Evolutionary conservation across 2,797 vertebrate genomes (phyloP).

Genomic region (Cichlasoma orientale): DNA sequence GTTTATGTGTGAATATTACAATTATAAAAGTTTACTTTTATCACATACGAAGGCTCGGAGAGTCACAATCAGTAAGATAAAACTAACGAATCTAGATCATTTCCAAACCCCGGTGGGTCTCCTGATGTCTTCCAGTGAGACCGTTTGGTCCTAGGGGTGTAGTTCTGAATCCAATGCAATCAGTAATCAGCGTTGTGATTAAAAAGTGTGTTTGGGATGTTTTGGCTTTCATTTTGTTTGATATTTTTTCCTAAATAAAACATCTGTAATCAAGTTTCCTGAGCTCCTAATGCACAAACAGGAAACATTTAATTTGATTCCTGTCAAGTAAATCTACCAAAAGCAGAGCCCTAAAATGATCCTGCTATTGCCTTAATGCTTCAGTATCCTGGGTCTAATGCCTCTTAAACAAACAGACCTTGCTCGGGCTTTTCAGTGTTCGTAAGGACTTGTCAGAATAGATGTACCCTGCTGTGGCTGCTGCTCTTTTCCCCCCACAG

Average conservation of each 20-base stretch:
- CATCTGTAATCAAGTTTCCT: constrained; percentile 5
- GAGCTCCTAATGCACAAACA: constrained; percentile 11
- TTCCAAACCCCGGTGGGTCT: not conserved
- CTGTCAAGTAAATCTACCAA: not conserved
- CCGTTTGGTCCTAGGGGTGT: constrained; percentile 4
- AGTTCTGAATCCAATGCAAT: not conserved
- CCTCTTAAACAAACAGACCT: constrained; percentile 70
- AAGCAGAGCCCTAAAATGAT: constrained; percentile 46
- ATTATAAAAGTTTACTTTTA: not conserved
- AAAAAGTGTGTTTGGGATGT: not conserved
- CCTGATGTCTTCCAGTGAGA: not conserved
- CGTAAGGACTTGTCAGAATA: constrained; percentile 67
- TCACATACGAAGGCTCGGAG: not conserved
- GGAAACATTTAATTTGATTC: constrained; percentile 22
- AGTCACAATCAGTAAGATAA: not conserved
- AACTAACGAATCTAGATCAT: not conserved
- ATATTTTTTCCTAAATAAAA: constrained; percentile 8
- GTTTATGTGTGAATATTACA: not conserved
- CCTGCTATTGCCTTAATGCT: constrained; percentile 45
- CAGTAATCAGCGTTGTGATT: too few species aligned
- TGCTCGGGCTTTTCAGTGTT: constrained; percentile 53
- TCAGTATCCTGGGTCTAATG: constrained; percentile 42
- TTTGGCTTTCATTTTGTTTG: constrained; percentile 3
- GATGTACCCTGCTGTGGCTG: constrained; percentile 68
- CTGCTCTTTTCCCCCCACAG: constrained; percentile 67